phyloP scores from a whole-genome alignment of 2,113 vertebrate genomes.

The Manacus vitellinus region DNA sequence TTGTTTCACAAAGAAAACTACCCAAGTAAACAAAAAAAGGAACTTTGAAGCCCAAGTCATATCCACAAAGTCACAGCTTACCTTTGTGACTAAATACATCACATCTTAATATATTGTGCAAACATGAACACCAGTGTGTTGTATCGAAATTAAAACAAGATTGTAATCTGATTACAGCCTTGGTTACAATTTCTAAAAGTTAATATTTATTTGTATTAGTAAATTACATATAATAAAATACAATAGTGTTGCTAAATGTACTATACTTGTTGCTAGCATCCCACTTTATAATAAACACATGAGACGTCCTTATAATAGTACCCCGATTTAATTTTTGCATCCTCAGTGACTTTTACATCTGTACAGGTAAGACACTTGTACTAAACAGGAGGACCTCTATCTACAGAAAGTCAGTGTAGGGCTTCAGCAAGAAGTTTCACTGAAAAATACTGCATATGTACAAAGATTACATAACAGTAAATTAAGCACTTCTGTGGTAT shows the following conservation, averaged over 20 bases:
- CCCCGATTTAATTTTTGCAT: constrained; percentile 69
- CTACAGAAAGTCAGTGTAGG: constrained; percentile 84
- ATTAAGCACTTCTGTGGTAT: constrained; percentile 88
- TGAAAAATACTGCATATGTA: constrained; percentile 92
- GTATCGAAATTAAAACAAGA: constrained; percentile 84
- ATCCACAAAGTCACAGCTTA: constrained; percentile 77
- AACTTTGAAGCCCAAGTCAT: constrained; percentile 68
- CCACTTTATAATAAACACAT: constrained; percentile 70
- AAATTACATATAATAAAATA: constrained; percentile 84
- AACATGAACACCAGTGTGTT: constrained; percentile 95
- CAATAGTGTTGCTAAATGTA: constrained; percentile 81
- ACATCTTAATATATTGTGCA: constrained; percentile 87
- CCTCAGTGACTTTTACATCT: constrained; percentile 80
- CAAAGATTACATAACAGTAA: constrained; percentile 94
- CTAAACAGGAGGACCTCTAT: constrained; percentile 80
- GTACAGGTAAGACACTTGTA: constrained; percentile 85
- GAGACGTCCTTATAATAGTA: constrained; percentile 78
- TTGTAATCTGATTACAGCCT: constrained; percentile 81
- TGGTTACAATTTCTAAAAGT: constrained; percentile 81
- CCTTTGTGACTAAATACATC: constrained; percentile 83
- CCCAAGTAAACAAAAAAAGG: constrained; percentile 58
- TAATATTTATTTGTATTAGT: constrained; percentile 80
- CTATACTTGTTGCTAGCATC: constrained; percentile 72
- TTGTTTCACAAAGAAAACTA: constrained; percentile 76
- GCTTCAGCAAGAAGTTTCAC: constrained; percentile 75